These are phyloP conservation scores for Tenthredo amoena DNA, from an alignment of 2,888 invertebrate genomes.

Conservation along the genomic window DNA sequence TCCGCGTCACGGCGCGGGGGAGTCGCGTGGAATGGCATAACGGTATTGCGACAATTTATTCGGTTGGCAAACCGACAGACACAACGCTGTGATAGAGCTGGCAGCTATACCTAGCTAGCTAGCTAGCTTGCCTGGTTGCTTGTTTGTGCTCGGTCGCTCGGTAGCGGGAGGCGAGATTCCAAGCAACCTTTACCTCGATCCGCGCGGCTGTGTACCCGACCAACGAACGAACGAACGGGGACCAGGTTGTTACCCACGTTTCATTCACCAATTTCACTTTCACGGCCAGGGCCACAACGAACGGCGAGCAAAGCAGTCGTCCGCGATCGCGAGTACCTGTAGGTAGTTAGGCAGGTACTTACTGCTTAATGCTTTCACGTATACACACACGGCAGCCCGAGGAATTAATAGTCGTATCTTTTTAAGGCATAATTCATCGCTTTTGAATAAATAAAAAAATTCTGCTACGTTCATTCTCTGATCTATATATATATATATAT, in stretches of 20 bases:
- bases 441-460: too few species aligned
- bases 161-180: conserved; percentile 15
- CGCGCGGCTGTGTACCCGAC: conserved; percentile 38
- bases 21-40: conserved; percentile 32
- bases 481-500: too few species aligned
- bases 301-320: conserved; percentile 36
- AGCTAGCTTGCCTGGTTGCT: neutral
- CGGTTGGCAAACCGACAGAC: conserved; percentile 6
- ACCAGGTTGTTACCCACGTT: conserved; percentile 56
- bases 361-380: neutral
- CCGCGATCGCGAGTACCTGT: conserved; percentile 26
- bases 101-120: neutral
- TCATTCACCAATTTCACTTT: conserved; percentile 73
- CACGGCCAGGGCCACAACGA: conserved; percentile 70
- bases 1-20: neutral
- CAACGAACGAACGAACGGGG: conserved; percentile 12
- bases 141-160: neutral
- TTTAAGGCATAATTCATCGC: too few species aligned
- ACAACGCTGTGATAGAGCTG: neutral
- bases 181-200: conserved; percentile 58
- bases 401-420: neutral
- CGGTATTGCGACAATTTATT: conserved; percentile 48
- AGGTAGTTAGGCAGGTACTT: neutral
- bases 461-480: too few species aligned
- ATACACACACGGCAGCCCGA: neutral